phyloP scores from a whole-genome alignment of 2,888 invertebrate species.

The Euproctis similis region DNA sequence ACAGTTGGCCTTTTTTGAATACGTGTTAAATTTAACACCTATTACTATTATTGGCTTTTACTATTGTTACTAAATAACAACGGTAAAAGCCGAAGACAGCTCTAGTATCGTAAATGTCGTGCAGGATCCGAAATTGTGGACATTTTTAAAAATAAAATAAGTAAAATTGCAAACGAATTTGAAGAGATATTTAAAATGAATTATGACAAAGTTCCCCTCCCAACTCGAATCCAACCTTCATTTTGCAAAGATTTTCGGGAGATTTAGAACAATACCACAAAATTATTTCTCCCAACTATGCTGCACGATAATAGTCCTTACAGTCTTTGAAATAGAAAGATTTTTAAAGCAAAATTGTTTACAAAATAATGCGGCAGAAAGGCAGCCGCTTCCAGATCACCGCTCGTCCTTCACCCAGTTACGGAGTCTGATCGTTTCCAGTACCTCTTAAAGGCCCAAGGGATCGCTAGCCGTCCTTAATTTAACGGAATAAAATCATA shows the following conservation, averaged over 20 bases:
- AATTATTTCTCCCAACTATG: not conserved
- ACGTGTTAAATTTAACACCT: too few relatives aligned
- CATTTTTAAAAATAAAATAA: too few relatives aligned
- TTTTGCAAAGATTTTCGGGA: slow-evolving; percentile 21
- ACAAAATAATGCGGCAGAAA: slow-evolving; percentile 20
- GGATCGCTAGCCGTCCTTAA: slow-evolving; percentile 17
- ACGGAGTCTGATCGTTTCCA: slow-evolving; percentile 9
- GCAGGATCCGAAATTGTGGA: too few relatives aligned
- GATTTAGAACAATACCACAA: slow-evolving; percentile 18
- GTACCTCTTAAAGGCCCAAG: slow-evolving; percentile 14
- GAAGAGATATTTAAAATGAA: slow-evolving; percentile 12
- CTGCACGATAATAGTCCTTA: slow-evolving; percentile 4
- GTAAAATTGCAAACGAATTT: too few relatives aligned
- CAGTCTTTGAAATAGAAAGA: not conserved
- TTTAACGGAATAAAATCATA: slow-evolving; percentile 18
- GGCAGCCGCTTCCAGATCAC: slow-evolving; percentile 20
- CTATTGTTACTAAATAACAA: too few relatives aligned
- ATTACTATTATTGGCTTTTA: too few relatives aligned
- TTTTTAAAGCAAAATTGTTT: slow-evolving; percentile 10
- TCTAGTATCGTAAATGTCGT: too few relatives aligned
- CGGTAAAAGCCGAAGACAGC: too few relatives aligned
- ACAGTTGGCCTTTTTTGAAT: too few relatives aligned
- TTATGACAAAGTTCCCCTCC: slow-evolving; percentile 13
- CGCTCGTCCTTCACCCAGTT: slow-evolving; percentile 26
- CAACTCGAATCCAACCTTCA: slow-evolving; percentile 16